Base-by-base conservation (phyloP, 2,113 vertebrate species). In the Epinephelus fuscoguttatus region DNA sequence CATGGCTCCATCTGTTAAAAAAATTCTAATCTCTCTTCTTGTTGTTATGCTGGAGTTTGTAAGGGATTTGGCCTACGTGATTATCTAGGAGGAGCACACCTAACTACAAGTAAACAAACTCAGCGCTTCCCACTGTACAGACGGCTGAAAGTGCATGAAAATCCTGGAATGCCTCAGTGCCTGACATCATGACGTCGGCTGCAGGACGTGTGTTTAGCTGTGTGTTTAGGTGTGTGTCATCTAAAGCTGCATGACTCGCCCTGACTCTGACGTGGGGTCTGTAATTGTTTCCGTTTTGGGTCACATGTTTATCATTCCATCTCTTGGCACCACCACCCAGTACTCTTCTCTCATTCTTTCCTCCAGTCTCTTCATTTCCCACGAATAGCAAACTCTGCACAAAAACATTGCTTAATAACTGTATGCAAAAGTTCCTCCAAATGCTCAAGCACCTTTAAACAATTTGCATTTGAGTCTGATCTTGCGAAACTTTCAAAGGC, bases 201-300 rank as follows among this genome's bases (percentile, higher is more conserved):
- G 69, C 63, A 52, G 71, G n/a, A 78, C 17, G 81, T 78, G 30
- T 23, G 6, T 66, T 72, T 74, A 2, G 25, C 66, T 90, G 89
- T 72, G 91, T 85, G 73, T 77, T 73, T 88, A 62, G 21, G 75
- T 67, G 84, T 69, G 85, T 82, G 88, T 80, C 83, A 61, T 64
- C 75, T 67, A 1, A 27, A 78, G 42, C 49, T 55, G 18, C 79
- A 75, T 68, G 83, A 42, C 88, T 85, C 73, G 76, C 89, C 89
- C 89, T 57, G 68, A 66, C 84, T 89, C 86, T 94, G 94, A 95
- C 93, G 91, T 94, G 18, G 61, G 88, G 75, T 78, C 91, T 90
- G 84, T 94, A 93, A 94, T 93, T 88, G 75, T 90, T 92, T 91
- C 92, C 89, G 90, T 56, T 94, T 88, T 93, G 85, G 78, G 71